Evolutionary conservation across 1,140 invertebrate species (phyloP).

Genomic region (Drosophila navojoa): DNA sequence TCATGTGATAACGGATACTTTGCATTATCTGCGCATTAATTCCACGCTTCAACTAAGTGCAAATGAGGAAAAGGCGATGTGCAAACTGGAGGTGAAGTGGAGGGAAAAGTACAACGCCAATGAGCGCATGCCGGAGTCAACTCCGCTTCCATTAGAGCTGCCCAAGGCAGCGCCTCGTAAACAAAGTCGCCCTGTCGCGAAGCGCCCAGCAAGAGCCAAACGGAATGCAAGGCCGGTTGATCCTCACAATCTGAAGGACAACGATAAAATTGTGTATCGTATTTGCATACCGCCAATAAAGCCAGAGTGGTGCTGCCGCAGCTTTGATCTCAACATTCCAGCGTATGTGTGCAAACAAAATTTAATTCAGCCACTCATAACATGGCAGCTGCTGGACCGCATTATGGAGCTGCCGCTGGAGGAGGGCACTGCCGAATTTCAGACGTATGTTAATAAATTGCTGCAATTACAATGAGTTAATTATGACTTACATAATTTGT

Average conservation of each 20-base stretch:
- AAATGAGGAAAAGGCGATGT: not conserved
- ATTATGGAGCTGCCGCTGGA: conserved; percentile 18
- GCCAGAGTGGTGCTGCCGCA: conserved; percentile 4
- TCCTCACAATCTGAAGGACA: conserved; percentile 8
- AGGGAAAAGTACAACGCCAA: too few relatives aligned
- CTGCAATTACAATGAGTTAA: not conserved
- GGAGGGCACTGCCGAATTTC: conserved; percentile 13
- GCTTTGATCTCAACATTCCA: conserved; percentile 15
- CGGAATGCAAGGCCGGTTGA: not conserved
- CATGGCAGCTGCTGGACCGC: conserved; percentile 24
- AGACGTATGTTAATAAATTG: conserved; percentile 1
- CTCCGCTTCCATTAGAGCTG: too few relatives aligned
- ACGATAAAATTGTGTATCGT: conserved; percentile 3
- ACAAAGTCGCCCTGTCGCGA: too few relatives aligned
- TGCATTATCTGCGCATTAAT: too few relatives aligned
- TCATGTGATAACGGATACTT: conserved; percentile 6
- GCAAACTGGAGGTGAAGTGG: not conserved
- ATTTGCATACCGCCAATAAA: conserved; percentile 10
- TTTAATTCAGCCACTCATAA: conserved; percentile 18
- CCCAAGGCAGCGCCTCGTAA: too few relatives aligned
- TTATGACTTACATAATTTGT: too few relatives aligned
- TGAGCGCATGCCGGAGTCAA: too few relatives aligned
- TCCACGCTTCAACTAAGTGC: not conserved
- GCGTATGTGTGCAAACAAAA: conserved; percentile 18
- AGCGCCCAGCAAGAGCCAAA: too few relatives aligned